Evolutionary conservation across 2,797 vertebrate genomes (phyloP), one percentile per base, ranked within the genome.

Genomic region (Anguilla megastoma): DNA sequence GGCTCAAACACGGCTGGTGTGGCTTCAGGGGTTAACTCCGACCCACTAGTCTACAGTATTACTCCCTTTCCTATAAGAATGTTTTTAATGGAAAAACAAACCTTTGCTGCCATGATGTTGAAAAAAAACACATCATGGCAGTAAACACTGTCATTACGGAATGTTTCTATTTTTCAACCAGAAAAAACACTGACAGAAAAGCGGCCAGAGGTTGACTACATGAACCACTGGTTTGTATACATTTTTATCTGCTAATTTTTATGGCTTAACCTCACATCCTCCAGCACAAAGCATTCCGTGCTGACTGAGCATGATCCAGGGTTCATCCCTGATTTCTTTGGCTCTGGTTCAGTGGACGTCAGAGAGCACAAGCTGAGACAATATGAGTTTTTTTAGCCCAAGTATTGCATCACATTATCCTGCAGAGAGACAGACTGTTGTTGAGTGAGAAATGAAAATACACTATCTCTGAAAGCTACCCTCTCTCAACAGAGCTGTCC

Each of bases 31-130:
- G 36, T 36, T 36, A 36, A 36, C 36, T 36, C 36, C 36, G 36
- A 36, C 36, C 88, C 84, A 85, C 82, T 74, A 86, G 80, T 36
- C 18, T 1, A 76, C 33, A 86, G 79, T 86, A 45, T 80, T 41
- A 3, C 45, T 7, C 0, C 7, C 41, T 5, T 48, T 80, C 6
- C 45, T 48, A 21, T 9, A 7, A 18, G 18, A 80, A 3, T 48
- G 8, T 50, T 80, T 79, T 79, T 45, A 41, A 7, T 16, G 74
- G 3, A 41, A 79, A 33, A 41, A 45, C 5, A 79, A 6, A 41
- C 4, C 36, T 5, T 18, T 69, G 24, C 7, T 27, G 6, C 7
- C n/a, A 69, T n/a, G 6, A n/a, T 12, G 24, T 0, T 2, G 3
- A 8, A 48, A 7, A 80, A 48, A 50, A 0, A 80, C 36, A 7